Evolutionary conservation across 2,797 vertebrate genomes (phyloP), one percentile per base, ranked within the genome.

Genomic region (Craterocephalus amniculus): DNA sequence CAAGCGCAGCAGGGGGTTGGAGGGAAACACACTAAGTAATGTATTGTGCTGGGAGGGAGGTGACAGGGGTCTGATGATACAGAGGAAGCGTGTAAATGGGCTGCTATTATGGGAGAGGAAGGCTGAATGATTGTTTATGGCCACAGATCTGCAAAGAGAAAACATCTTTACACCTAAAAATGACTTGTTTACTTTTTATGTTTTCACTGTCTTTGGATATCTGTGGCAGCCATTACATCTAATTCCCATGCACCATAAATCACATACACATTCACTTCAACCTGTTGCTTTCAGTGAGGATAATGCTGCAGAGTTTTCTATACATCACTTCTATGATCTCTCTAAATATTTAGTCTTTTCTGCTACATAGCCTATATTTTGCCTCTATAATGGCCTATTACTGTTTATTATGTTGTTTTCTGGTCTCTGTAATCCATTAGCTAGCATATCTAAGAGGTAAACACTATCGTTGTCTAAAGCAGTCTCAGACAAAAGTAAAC

Each of bases 11-110:
- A 69, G 76, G 85, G 70, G 75, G 72, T 68, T 62, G 57, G 43
- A 79, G 45, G 58, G 55, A 76, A 83, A 81, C 75, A 66, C 71
- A 81, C 78, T 75, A 80, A 83, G 78, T 84, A 79, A 87, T 85
- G 72, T 67, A 60, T 79, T 88, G 81, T 79, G 81, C 80, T 73
- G 24, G 67, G 56, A 86, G 71, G 68, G 63, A 81, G 74, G 80
- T 87, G 86, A 85, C 78, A 79, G 76, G 66, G 84, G 85, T 86
- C 78, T 77, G 70, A 76, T 27, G 48, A 79, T 83, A 79, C 74
- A 80, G 70, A 69, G 63, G 58, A 73, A 78, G 62, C 34, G 70
- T 83, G 81, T 65, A 87, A 88, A 91, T 84, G 74, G 80, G 58
- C 62, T 12, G 24, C 81, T 83, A 74, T 89, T 87, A 81, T 77